Conservation (phyloP, 2,113 vertebrate genomes). For the pig (Sus scrofa) region DNA sequence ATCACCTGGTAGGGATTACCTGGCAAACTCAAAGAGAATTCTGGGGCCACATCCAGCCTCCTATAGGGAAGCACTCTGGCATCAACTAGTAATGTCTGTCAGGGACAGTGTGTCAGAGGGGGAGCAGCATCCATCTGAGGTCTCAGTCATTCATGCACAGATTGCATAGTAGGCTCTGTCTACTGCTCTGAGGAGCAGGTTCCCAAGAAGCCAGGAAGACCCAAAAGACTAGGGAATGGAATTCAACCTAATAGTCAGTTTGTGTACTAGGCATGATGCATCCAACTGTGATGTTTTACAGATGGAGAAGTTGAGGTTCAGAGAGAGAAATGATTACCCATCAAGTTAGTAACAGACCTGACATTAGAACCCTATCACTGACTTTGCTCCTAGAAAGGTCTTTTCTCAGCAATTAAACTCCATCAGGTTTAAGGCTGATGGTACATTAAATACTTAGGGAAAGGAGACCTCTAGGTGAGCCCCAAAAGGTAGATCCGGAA, state of each 20-base stretch:
- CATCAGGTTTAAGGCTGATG: not conserved
- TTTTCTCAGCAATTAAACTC: not conserved
- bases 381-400: not conserved
- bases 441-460: not conserved
- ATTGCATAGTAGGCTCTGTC: not conserved
- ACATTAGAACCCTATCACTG: not conserved
- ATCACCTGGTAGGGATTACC: not conserved
- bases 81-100: not conserved
- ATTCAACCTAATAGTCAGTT: not conserved
- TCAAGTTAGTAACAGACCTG: not conserved
- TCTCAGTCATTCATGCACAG: not conserved
- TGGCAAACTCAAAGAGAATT: slow-evolving; percentile 10
- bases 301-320: not conserved
- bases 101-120: not conserved
- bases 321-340: not conserved
- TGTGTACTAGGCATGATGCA: not conserved
- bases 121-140: not conserved
- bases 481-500: not conserved
- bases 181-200: not conserved
- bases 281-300: not conserved
- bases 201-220: not conserved
- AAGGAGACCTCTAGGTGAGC: not conserved
- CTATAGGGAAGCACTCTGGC: not conserved
- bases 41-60: not conserved
- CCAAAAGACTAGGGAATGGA: not conserved